Percentiles rank a stretch among this genome's conserved stretches.
Conservation (phyloP, 2,113 vertebrate species). For the Octodon degus region DNA sequence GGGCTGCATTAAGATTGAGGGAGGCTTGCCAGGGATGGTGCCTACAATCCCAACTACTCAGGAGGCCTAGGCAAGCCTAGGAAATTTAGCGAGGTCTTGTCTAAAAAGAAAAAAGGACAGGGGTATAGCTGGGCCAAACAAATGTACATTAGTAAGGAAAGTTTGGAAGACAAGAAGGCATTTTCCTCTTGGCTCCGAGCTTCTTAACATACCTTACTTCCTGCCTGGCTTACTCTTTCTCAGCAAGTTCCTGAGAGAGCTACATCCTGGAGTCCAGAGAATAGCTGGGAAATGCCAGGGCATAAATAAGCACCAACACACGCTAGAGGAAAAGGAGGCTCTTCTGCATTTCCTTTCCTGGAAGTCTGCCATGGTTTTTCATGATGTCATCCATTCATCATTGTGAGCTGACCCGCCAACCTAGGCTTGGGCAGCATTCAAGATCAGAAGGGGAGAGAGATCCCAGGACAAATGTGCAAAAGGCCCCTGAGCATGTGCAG, state of each 20-base stretch:
- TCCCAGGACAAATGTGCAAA: constrained; percentile 67
- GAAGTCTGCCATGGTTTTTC: constrained; percentile 63
- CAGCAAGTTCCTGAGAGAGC: neutral
- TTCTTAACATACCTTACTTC: neutral
- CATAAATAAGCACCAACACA: neutral
- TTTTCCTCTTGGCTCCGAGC: neutral
- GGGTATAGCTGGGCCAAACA: neutral
- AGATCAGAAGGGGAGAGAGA: constrained; percentile 68
- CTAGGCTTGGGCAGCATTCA: constrained; percentile 62
- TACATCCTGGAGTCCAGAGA: neutral
- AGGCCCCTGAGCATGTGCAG: constrained; percentile 74
- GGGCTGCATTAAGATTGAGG: neutral
- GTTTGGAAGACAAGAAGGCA: neutral
- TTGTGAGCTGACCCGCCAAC: constrained; percentile 78
- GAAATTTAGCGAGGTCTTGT: neutral
- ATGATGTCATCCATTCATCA: constrained; percentile 83
- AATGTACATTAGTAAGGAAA: neutral
- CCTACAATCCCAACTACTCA: neutral
- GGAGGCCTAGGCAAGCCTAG: neutral
- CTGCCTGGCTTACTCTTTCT: neutral
- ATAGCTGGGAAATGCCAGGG: neutral
- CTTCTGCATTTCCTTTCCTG: constrained; percentile 55
- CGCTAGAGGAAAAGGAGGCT: constrained; percentile 53
- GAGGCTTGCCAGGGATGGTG: neutral
- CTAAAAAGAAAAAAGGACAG: neutral